phyloP scores from a whole-genome alignment of 2,888 invertebrate genomes.

The Drosophila quasianomalipes region DNA sequence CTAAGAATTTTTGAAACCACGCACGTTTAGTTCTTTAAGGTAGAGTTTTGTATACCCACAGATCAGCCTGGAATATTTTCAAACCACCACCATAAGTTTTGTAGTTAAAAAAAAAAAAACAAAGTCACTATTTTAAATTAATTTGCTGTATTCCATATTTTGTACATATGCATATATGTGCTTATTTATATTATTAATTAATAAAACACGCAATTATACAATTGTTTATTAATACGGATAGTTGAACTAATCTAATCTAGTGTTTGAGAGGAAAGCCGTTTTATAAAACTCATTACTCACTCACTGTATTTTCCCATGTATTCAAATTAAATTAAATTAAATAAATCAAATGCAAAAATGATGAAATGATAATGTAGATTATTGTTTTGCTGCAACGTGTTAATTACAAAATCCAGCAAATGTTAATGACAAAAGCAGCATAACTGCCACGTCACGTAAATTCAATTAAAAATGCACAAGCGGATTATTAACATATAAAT shows the following conservation, averaged over 20 bases:
- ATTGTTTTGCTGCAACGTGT: slow-evolving; percentile 37
- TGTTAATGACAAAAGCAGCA: slow-evolving; percentile 42
- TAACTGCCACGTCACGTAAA: slow-evolving; percentile 49
- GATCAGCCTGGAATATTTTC: background rate
- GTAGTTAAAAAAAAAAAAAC: background rate
- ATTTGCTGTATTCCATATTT: background rate
- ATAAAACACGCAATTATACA: background rate
- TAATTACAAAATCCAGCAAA: slow-evolving; percentile 32
- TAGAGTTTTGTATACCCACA: background rate
- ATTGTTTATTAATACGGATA: background rate
- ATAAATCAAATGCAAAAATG: slow-evolving; percentile 41
- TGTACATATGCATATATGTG: background rate
- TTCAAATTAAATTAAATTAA: slow-evolving; percentile 35
- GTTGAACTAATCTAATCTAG: slow-evolving; percentile 1
- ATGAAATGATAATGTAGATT: slow-evolving; percentile 47
- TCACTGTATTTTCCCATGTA: background rate
- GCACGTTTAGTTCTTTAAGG: background rate
- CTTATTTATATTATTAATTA: background rate
- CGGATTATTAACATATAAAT: slow-evolving; percentile 21
- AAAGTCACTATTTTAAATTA: background rate
- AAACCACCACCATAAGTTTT: background rate
- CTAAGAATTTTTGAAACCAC: too few relatives aligned
- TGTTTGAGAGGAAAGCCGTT: slow-evolving; percentile 6
- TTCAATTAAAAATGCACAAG: slow-evolving; percentile 56
- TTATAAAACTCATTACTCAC: background rate